Conservation (phyloP, 2,888 invertebrate genomes). For the Geotrupes spiniger region DNA sequence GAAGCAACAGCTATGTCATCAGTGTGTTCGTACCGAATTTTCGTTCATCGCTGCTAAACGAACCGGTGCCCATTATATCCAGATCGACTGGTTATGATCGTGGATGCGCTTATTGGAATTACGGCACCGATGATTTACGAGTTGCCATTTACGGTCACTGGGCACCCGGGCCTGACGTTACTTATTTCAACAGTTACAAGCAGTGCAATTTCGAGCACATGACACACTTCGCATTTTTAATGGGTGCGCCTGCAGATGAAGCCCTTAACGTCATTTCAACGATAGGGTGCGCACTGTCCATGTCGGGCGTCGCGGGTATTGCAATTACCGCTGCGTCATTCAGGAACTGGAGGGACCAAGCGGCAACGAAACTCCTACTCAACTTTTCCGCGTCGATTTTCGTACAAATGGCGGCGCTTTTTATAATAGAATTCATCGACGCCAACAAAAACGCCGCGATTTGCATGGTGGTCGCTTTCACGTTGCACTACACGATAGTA, state of each 20-base stretch:
- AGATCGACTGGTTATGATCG: neutral
- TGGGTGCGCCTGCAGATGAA: constrained; percentile 46
- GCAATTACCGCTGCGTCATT: constrained; percentile 54
- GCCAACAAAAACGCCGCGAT: constrained; percentile 40
- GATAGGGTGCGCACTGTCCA: constrained; percentile 52
- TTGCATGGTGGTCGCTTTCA: constrained; percentile 57
- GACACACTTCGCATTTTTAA: constrained; percentile 56
- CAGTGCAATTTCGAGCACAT: constrained; percentile 54
- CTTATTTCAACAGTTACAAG: no score
- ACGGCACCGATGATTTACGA: constrained; percentile 11
- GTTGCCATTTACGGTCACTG: constrained; percentile 13
- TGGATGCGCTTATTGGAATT: constrained; percentile 17
- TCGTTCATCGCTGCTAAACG: neutral
- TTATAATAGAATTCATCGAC: neutral
- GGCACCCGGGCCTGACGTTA: no score
- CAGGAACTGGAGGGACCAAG: constrained; percentile 58
- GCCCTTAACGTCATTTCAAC: constrained; percentile 51
- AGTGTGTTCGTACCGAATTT: neutral
- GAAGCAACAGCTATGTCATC: neutral
- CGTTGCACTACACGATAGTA: constrained; percentile 61
- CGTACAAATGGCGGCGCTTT: constrained; percentile 44
- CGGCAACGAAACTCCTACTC: constrained; percentile 58
- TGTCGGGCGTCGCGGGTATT: constrained; percentile 50
- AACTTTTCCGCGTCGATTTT: constrained; percentile 53
- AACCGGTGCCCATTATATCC: neutral